A percentile compares a stretch with the other conserved stretches of the same genome.
Conservation (phyloP, 2,888 invertebrate species). For the Emmelina monodactyla region DNA sequence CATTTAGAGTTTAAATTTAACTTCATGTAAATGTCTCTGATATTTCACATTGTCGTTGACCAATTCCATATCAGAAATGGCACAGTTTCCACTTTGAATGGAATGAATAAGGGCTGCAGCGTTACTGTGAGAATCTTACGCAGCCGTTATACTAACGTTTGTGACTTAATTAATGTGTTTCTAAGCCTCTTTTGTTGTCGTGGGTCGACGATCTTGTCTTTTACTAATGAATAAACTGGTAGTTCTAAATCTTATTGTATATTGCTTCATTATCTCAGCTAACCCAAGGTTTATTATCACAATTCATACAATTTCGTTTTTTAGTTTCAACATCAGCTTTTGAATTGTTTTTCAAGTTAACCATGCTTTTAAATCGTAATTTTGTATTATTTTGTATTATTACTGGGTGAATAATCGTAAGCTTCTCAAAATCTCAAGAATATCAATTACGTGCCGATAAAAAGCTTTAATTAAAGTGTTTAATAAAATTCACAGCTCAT, state of each 20-base stretch:
- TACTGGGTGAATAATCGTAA: neutral
- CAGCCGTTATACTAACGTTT: slow-evolving; percentile 25
- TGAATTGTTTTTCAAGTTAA: no score
- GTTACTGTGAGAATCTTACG: slow-evolving; percentile 25
- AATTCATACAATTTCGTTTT: no score
- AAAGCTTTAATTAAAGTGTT: slow-evolving; percentile 14
- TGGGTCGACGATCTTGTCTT: neutral
- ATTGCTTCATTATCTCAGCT: no score
- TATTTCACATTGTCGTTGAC: neutral
- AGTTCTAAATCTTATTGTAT: no score
- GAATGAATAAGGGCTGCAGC: neutral
- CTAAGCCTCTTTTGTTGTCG: slow-evolving; percentile 23
- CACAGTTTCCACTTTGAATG: neutral
- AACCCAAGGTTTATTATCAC: no score
- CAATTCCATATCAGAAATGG: neutral
- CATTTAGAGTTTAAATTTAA: no score
- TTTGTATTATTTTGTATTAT: no score
- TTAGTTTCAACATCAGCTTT: no score
- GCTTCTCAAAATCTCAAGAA: neutral
- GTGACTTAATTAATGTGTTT: slow-evolving; percentile 30
- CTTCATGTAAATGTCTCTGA: neutral
- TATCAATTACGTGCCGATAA: slow-evolving; percentile 1
- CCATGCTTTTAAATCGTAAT: no score
- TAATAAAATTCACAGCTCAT: slow-evolving; percentile 29
- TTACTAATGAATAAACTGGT: neutral